phyloP scores from a whole-genome alignment of 2,797 vertebrate species.

The Falco concolor region DNA sequence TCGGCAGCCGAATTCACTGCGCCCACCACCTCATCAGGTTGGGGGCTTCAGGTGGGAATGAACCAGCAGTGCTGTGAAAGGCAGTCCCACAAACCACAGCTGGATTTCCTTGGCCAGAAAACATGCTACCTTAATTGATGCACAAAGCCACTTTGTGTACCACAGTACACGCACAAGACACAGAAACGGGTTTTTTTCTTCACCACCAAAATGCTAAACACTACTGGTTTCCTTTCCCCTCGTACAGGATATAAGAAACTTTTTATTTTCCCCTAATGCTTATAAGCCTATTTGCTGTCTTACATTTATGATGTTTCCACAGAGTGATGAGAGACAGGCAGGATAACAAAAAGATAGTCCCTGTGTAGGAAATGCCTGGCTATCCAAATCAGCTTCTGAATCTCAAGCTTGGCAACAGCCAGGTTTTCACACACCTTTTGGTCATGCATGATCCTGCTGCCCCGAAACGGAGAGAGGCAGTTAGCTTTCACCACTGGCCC shows the following conservation, averaged over 20 bases:
- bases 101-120: not conserved
- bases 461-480: not conserved
- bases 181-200: not conserved
- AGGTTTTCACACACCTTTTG: not conserved
- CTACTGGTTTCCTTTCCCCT: not conserved
- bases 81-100: not conserved
- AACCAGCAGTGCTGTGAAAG: fast-evolving
- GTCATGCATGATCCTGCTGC: not conserved
- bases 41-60: not conserved
- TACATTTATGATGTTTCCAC: not conserved
- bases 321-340: not conserved
- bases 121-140: not conserved
- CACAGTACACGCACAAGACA: fast-evolving
- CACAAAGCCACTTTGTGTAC: not conserved
- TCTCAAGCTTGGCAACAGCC: not conserved
- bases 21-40: fast-evolving
- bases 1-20: not conserved
- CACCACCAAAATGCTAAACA: not conserved
- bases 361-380: not conserved
- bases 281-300: not conserved
- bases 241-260: not conserved
- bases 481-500: not conserved
- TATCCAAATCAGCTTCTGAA: not conserved
- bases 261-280: not conserved
- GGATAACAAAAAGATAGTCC: not conserved